These are phyloP conservation scores for Phocoena sinus DNA, from an alignment of 2,113 vertebrate species.

Conservation along the genomic window DNA sequence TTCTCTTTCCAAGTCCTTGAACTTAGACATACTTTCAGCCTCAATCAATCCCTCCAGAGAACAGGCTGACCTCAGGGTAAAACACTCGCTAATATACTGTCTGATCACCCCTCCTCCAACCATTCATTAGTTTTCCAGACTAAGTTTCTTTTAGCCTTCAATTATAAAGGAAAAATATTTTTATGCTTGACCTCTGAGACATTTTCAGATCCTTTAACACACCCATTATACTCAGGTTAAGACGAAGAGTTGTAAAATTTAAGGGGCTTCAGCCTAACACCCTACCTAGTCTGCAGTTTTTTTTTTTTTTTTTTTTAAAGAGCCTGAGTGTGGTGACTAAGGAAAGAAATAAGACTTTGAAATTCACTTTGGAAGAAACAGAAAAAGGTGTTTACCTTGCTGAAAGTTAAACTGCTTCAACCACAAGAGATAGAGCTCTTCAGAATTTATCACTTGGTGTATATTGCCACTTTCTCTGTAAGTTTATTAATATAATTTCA, in stretches of 20 bases:
- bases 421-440: background rate
- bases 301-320: background rate
- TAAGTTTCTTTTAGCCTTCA: background rate
- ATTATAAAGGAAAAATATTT: background rate
- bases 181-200: background rate
- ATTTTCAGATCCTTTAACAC: background rate
- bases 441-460: background rate
- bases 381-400: background rate
- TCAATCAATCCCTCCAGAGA: background rate
- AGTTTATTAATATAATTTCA: background rate
- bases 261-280: background rate
- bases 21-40: background rate
- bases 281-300: background rate
- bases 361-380: background rate
- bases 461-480: background rate
- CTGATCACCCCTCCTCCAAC: background rate
- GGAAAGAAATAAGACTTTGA: background rate
- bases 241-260: background rate
- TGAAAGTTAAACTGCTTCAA: background rate
- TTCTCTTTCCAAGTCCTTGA: background rate
- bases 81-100: background rate
- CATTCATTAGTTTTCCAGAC: background rate
- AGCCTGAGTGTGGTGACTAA: background rate
- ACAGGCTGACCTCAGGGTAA: background rate
- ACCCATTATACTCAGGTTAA: background rate